Evolutionary conservation across 2,113 vertebrate genomes (phyloP).

Genomic region (Bos taurus): ARS-UCD2.0 NC_037347.1:17538001-17538500

Average conservation of each 20-base stretch:
- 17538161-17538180: not conserved
- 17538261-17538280: not conserved
- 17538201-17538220: not conserved
- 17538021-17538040: not conserved
- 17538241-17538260: not conserved
- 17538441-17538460: not conserved
- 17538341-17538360: constrained; percentile 10
- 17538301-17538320: not conserved
- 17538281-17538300: not conserved
- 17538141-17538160: not conserved
- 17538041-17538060: not conserved
- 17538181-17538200: not conserved
- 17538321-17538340: not conserved
- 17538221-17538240: not conserved
- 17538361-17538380: not conserved
- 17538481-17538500: not conserved
- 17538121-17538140: not conserved
- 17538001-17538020: not conserved
- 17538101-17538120: not conserved
- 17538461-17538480: not conserved
- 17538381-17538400: not conserved
- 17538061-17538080: not conserved
- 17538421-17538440: not conserved
- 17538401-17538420: not conserved
- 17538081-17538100: not conserved